phyloP scores from a whole-genome alignment of 2,113 vertebrate genomes.

The Prochilodus magdalenae region DNA sequence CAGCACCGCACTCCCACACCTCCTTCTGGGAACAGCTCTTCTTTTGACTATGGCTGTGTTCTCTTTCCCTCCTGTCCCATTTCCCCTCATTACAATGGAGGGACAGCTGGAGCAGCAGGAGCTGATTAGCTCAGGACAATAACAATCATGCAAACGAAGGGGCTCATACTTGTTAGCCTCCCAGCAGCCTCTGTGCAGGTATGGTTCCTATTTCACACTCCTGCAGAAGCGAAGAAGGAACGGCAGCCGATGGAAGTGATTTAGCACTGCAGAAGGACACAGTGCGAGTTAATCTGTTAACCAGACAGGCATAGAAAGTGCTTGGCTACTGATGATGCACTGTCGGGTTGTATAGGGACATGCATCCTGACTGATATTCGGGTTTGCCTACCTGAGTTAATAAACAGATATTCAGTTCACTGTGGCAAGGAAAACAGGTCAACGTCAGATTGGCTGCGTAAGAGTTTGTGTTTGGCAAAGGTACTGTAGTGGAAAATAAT shows the following conservation, averaged over 20 bases:
- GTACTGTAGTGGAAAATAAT: no score
- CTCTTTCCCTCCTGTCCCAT: constrained; percentile 2
- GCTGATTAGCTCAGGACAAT: constrained; percentile 72
- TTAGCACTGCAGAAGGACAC: constrained; percentile 42
- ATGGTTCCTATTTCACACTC: constrained; percentile 65
- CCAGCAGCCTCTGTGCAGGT: constrained; percentile 48
- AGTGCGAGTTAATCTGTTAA: constrained; percentile 41
- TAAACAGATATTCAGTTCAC: no score
- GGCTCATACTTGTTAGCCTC: constrained; percentile 68
- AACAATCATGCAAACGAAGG: constrained; percentile 72
- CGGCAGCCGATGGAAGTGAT: constrained; percentile 41
- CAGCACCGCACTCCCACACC: no score
- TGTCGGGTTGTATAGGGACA: not conserved
- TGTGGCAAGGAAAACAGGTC: no score
- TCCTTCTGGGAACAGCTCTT: no score
- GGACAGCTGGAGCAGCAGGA: constrained; percentile 58
- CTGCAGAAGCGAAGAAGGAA: constrained; percentile 15
- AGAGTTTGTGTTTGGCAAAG: no score
- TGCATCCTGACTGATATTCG: no score
- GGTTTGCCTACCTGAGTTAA: no score
- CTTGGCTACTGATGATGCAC: constrained; percentile 10
- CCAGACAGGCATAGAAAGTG: constrained; percentile 6
- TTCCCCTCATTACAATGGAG: constrained; percentile 55
- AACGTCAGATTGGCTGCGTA: no score
- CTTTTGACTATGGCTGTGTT: no score